A percentile compares a stretch with the other conserved stretches of the same genome.
Evolutionary conservation across 1,140 invertebrate genomes (phyloP).

Genomic region (Leptinotarsa undecemlineata): DNA sequence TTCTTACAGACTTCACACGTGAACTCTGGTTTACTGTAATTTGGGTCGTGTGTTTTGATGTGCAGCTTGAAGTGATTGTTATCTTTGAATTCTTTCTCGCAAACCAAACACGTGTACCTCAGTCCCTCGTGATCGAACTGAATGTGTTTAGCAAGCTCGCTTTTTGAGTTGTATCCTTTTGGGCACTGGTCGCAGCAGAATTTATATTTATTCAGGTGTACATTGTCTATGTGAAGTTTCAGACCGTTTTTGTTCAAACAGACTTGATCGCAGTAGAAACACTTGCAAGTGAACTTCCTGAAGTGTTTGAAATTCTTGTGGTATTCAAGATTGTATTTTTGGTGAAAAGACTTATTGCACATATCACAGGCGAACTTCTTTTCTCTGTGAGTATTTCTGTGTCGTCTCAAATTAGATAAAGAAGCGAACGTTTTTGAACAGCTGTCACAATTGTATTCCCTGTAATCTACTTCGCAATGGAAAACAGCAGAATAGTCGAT

Average conservation of each 20-base stretch:
- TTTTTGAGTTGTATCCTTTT: constrained; percentile 37
- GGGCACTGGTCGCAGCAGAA: constrained; percentile 42
- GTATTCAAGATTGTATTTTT: constrained; percentile 55
- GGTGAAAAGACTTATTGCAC: constrained; percentile 73
- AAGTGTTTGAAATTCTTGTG: constrained; percentile 52
- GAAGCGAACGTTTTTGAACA: constrained; percentile 3
- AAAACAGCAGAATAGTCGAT: constrained; percentile 6
- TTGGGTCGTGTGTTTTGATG: constrained; percentile 26
- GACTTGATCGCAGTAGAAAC: constrained; percentile 15
- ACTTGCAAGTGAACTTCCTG: constrained; percentile 3
- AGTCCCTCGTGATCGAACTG: constrained; percentile 36
- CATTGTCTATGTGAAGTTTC: constrained; percentile 23
- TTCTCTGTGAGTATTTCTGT: constrained; percentile 9
- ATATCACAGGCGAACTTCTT: constrained; percentile 60
- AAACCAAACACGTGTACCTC: constrained; percentile 31
- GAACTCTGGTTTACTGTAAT: constrained; percentile 17
- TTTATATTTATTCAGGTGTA: constrained; percentile 29
- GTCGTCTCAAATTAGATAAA: background rate
- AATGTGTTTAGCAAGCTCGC: constrained; percentile 29
- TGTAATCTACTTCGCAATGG: constrained; percentile 14
- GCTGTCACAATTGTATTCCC: constrained; percentile 6
- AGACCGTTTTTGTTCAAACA: constrained; percentile 24
- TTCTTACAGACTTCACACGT: constrained; percentile 32
- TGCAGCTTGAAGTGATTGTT: constrained; percentile 20
- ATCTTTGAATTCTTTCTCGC: constrained; percentile 30